These are phyloP conservation scores for Scotopteryx bipunctaria DNA, from an alignment of 2,888 invertebrate species.

Conservation along the genomic window DNA sequence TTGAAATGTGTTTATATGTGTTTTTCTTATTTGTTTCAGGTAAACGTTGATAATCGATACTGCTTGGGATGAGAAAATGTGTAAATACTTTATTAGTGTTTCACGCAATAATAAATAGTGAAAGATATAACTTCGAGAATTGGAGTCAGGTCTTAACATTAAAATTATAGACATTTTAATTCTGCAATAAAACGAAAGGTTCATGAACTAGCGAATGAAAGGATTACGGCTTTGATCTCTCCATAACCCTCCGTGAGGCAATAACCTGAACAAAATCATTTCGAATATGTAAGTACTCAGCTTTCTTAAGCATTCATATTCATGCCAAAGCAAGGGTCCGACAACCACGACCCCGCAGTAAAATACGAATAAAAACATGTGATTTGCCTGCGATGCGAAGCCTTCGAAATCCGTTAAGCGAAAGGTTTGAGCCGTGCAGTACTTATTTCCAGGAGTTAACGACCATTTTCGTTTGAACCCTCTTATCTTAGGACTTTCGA, in stretches of 20 bases:
- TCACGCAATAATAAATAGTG: too few species aligned
- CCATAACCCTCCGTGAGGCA: background rate
- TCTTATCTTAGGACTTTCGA: background rate
- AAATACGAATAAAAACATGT: conserved; percentile 28
- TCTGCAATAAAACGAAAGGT: background rate
- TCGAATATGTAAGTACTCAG: background rate
- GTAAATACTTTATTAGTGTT: background rate
- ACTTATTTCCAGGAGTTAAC: conserved; percentile 14
- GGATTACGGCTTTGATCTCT: conserved; percentile 12
- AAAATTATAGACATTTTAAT: background rate
- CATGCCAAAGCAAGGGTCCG: conserved; percentile 17
- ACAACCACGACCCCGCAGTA: conserved; percentile 22
- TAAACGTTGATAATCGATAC: conserved; percentile 7
- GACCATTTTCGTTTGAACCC: conserved; percentile 14
- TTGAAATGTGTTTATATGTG: conserved; percentile 1
- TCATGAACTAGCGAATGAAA: background rate
- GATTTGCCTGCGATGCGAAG: conserved; percentile 17
- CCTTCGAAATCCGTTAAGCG: conserved; percentile 14
- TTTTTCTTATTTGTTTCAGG: conserved; percentile 29
- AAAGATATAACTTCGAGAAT: too few species aligned
- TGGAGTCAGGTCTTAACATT: too few species aligned
- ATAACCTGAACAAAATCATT: conserved; percentile 15
- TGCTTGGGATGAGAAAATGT: background rate
- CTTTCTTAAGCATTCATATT: conserved; percentile 16
- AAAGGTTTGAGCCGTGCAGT: conserved; percentile 1